Conservation (phyloP, 2,888 invertebrate genomes). For the Athetis lepigone region DNA sequence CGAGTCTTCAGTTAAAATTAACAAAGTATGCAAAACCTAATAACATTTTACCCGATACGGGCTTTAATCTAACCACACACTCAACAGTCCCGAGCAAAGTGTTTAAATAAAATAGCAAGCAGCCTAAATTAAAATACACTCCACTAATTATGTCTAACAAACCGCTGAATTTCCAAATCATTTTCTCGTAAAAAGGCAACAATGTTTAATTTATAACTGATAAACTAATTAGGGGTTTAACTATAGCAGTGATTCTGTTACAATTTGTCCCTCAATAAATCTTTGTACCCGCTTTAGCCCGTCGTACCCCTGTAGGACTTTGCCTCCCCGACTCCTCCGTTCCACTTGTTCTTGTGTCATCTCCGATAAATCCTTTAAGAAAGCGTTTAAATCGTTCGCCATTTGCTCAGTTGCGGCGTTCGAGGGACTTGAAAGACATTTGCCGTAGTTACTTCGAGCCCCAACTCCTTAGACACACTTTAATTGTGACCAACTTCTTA, state of each 20-base stretch:
- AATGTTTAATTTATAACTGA: slow-evolving; percentile 64
- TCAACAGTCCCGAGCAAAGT: too few species aligned
- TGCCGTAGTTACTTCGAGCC: slow-evolving; percentile 52
- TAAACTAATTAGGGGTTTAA: slow-evolving; percentile 67
- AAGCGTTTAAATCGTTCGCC: slow-evolving; percentile 65
- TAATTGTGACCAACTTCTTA: slow-evolving; percentile 53
- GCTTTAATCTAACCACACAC: too few species aligned
- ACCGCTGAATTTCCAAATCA: slow-evolving; percentile 17
- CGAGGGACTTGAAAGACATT: slow-evolving; percentile 55
- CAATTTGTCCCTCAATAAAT: slow-evolving; percentile 73
- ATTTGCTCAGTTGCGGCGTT: slow-evolving; percentile 63
- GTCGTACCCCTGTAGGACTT: slow-evolving; percentile 61
- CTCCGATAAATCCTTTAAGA: slow-evolving; percentile 67
- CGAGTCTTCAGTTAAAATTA: too few species aligned
- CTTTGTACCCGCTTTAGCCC: slow-evolving; percentile 62
- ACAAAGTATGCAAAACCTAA: too few species aligned
- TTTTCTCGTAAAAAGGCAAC: slow-evolving; percentile 37
- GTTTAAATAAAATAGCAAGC: not conserved
- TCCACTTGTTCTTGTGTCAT: slow-evolving; percentile 66
- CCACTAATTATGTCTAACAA: not conserved
- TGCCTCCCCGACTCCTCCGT: slow-evolving; percentile 59
- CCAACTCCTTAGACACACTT: slow-evolving; percentile 49
- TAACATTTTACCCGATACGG: too few species aligned
- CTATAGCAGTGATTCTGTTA: slow-evolving; percentile 67
- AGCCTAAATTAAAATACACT: not conserved